A percentile compares a stretch with the other conserved stretches of the same genome.
Evolutionary conservation across 2,113 vertebrate species (phyloP).

Genomic region (Dermatemys mawii): DNA sequence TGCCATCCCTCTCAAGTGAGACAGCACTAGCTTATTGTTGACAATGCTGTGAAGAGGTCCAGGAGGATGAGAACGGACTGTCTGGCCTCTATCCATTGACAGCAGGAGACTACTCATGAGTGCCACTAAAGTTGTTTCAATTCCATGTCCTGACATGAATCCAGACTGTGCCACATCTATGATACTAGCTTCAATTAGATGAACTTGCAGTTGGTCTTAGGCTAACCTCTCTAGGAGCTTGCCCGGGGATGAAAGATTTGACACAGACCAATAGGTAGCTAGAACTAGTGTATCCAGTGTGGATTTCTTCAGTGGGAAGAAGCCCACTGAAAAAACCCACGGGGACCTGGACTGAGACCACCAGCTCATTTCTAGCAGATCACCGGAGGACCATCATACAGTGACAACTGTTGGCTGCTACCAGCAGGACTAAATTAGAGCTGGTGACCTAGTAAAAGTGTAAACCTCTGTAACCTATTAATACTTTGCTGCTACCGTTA

Average conservation of each 20-base stretch:
- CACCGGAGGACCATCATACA: background rate
- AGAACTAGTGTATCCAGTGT: accelerated
- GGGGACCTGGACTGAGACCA: background rate
- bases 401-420: background rate
- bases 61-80: background rate
- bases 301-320: background rate
- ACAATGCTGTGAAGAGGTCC: background rate
- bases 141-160: background rate
- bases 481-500: background rate
- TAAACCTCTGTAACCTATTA: background rate
- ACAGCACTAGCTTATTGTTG: background rate
- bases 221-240: background rate
- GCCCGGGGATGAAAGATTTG: background rate
- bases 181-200: background rate
- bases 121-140: background rate
- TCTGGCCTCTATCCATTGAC: accelerated
- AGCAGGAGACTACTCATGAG: background rate
- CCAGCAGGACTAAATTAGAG: background rate
- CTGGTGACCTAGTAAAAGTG: background rate
- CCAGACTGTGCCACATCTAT: background rate
- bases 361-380: background rate
- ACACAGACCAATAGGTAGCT: background rate
- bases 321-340: background rate
- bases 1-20: background rate
- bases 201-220: background rate